Base-by-base conservation (phyloP, 2,113 vertebrate genomes). In the Myocastor coypus region DNA sequence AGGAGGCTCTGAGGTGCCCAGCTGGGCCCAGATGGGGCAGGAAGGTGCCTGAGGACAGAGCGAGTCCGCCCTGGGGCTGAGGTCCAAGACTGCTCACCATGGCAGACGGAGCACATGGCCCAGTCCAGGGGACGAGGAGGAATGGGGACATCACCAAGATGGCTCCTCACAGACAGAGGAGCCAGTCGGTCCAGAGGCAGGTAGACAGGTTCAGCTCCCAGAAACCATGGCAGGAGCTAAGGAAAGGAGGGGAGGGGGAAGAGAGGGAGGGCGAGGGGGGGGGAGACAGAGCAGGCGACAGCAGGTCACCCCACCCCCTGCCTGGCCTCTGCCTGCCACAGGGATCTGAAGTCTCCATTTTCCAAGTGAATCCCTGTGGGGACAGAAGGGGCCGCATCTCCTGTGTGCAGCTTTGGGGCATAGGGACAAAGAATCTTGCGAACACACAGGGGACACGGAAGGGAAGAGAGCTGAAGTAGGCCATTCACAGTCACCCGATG, bases 41-140 rank as follows among this genome's bases (percentile, higher is more conserved):
- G 12, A 37, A 34, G 46, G 37, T 4, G 8, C 3, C 9, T 1
- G 10, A n/a, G 11, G 24, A 46, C 22, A 13, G 82, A 22, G 37
- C 17, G 4, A 13, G 16, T 57, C 11, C 8, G 0, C 55, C 1
- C 0, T 22, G 5, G 34, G 14, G 42, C 73, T 69, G 63, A n/a
- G 80, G 4, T 9, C 55, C 34, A 57, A 46, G 46, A 24, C 13
- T 22, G 75, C 75, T 59, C 19, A 7, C 5, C 20, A 19, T 26
- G 30, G 61, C 4, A 1, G 28, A 16, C 14, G 63, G 52, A n/a
- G 30, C 59, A 4, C 34, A 14, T 34, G 82, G 34, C 40, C 52
- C 83, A 5, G 55, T 24, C 40, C 0, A 37, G 10, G 50, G 73
- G 10, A 19, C 26, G 17, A 30, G 10, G 7, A 0, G 16, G 5